A percentile compares a stretch with the other conserved stretches of the same genome.
Evolutionary conservation across 2,113 vertebrate species (phyloP).

Genomic region (Equus quagga): DNA sequence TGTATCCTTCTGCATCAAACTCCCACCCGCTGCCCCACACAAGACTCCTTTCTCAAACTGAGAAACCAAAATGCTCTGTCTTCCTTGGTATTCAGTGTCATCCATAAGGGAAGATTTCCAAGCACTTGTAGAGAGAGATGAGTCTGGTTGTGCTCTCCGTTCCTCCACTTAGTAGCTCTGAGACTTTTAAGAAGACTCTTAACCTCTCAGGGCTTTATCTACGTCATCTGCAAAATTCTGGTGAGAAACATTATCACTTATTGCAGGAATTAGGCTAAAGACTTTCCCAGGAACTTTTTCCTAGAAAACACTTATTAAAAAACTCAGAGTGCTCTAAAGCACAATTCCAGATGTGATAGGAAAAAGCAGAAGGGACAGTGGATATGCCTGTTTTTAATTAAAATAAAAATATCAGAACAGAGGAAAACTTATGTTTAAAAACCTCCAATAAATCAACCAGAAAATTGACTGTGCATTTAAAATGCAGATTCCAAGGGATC

Average conservation of each 20-base stretch:
- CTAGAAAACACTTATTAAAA: slow-evolving; percentile 23
- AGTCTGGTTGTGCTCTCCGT: background rate
- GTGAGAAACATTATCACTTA: slow-evolving; percentile 3
- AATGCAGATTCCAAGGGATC: slow-evolving; percentile 1
- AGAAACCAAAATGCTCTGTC: background rate
- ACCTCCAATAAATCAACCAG: slow-evolving; percentile 45
- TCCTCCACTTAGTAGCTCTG: background rate
- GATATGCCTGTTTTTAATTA: slow-evolving; percentile 53
- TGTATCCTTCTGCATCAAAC: background rate
- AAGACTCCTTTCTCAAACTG: background rate
- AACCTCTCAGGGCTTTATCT: background rate
- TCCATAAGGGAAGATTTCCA: background rate
- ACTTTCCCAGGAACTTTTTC: background rate
- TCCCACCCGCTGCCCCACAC: background rate
- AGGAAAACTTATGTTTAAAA: slow-evolving; percentile 32
- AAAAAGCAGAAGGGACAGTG: background rate
- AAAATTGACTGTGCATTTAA: slow-evolving; percentile 9
- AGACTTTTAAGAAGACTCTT: background rate
- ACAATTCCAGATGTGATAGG: slow-evolving; percentile 42
- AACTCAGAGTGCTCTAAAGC: background rate
- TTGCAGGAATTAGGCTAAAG: background rate
- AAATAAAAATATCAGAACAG: slow-evolving; percentile 30
- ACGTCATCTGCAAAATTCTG: background rate
- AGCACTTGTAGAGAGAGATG: background rate
- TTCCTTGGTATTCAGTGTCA: background rate